Percentiles rank a stretch among this genome's conserved stretches.
Evolutionary conservation across 2,888 invertebrate genomes (phyloP).

Genomic region (Mantis religiosa): DNA sequence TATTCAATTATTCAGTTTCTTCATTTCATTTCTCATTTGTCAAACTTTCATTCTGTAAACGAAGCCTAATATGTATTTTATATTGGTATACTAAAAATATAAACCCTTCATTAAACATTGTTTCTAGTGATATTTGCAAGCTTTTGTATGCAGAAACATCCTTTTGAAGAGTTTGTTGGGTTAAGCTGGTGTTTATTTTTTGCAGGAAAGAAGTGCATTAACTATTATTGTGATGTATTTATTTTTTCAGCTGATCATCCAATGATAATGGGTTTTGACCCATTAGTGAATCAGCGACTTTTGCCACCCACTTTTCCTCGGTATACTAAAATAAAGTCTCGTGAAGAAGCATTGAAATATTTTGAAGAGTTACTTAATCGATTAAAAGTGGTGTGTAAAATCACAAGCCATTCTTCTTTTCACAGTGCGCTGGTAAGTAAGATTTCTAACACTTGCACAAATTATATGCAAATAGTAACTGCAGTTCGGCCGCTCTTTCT

Average conservation of each 20-base stretch:
- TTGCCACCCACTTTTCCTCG: constrained; percentile 98
- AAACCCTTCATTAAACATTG: too few relatives aligned
- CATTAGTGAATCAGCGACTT: constrained; percentile 89
- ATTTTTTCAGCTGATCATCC: constrained; percentile 58
- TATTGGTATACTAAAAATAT: too few relatives aligned
- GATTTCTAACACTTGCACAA: neutral
- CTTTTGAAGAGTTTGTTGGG: too few relatives aligned
- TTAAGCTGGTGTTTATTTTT: neutral
- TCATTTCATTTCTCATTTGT: too few relatives aligned
- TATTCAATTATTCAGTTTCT: too few relatives aligned
- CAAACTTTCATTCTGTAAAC: too few relatives aligned
- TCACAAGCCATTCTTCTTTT: constrained; percentile 71
- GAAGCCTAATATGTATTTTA: too few relatives aligned
- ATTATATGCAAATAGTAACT: neutral
- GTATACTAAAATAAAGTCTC: constrained; percentile 81
- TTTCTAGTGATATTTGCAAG: too few relatives aligned
- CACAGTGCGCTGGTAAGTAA: constrained; percentile 70
- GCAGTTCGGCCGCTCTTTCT: too few relatives aligned
- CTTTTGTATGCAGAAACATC: too few relatives aligned
- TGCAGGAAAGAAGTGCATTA: neutral
- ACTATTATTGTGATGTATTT: neutral
- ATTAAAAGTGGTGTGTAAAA: constrained; percentile 75
- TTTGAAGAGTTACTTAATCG: constrained; percentile 78
- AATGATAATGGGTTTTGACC: constrained; percentile 85
- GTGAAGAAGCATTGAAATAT: constrained; percentile 73